A percentile compares a stretch with the other conserved stretches of the same genome.
Evolutionary conservation across 2,113 vertebrate species (phyloP).

Genomic region (Etheostoma spectabile): DNA sequence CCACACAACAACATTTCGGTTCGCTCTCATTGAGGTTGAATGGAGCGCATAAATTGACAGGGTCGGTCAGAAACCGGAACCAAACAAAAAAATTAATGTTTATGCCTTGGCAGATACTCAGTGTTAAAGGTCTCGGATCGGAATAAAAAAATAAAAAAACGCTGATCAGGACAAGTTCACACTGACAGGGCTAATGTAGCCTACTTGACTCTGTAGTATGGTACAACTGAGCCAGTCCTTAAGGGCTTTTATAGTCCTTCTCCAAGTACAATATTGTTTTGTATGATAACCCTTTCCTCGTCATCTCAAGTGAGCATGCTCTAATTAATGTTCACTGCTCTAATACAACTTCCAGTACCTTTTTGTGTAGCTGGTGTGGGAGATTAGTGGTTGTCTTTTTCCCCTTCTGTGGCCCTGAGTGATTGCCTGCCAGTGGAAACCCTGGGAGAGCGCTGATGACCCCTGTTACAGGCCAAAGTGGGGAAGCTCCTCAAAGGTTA

Average conservation of each 20-base stretch:
- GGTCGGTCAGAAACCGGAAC: too few relatives aligned
- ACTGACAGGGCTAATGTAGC: neutral
- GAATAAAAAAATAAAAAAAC: neutral
- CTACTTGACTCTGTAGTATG: conserved; percentile 30
- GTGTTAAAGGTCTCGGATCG: neutral
- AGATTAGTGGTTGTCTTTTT: conserved; percentile 31
- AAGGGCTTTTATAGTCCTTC: conserved; percentile 33
- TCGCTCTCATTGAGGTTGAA: too few relatives aligned
- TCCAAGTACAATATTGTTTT: conserved; percentile 16
- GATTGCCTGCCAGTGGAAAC: conserved; percentile 63
- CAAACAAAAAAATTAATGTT: too few relatives aligned
- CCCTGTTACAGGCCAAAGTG: conserved; percentile 32
- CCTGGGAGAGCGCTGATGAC: conserved; percentile 46
- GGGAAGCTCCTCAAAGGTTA: conserved; percentile 47
- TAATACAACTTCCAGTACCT: conserved; percentile 11
- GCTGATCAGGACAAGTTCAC: neutral
- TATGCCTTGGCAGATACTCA: neutral
- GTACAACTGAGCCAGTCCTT: conserved; percentile 2
- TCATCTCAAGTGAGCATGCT: conserved; percentile 1
- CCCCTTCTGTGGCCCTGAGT: conserved; percentile 44
- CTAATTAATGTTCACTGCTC: conserved; percentile 33
- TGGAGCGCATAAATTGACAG: too few relatives aligned
- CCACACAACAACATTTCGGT: too few relatives aligned
- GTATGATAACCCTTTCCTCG: conserved; percentile 27
- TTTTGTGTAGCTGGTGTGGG: conserved; percentile 14